A percentile compares a stretch with the other conserved stretches of the same genome.
Evolutionary conservation across 2,888 invertebrate genomes (phyloP).

Genomic region (Dorcus parallelipipedus): DNA sequence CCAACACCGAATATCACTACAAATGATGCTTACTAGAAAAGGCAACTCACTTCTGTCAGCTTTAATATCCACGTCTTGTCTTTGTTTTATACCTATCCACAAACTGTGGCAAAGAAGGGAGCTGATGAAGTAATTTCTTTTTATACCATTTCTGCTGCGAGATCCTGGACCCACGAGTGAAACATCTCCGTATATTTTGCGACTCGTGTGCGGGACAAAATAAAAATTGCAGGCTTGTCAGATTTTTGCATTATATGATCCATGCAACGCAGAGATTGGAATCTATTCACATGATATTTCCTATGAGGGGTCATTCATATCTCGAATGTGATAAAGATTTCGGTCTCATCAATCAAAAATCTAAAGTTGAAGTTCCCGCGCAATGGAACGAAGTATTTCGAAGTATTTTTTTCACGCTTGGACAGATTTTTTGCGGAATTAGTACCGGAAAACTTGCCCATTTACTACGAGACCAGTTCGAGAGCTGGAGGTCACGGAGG

Average conservation of each 20-base stretch:
- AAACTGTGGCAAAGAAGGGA: background rate
- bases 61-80: background rate
- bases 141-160: background rate
- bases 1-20: too few species aligned
- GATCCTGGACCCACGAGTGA: background rate
- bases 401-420: too few species aligned
- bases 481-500: conserved; percentile 12
- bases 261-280: conserved; percentile 24
- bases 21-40: too few species aligned
- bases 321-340: too few species aligned
- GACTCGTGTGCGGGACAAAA: conserved; percentile 27
- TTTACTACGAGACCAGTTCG: conserved; percentile 16
- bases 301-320: conserved; percentile 20
- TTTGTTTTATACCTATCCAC: background rate
- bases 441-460: too few species aligned
- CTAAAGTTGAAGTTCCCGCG: too few species aligned
- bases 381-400: too few species aligned
- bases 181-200: background rate
- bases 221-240: conserved; percentile 30
- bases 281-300: conserved; percentile 26
- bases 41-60: too few species aligned
- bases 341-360: too few species aligned
- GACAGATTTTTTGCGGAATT: too few species aligned
- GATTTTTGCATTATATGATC: conserved; percentile 29
- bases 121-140: background rate